These are phyloP conservation scores for Drosophila sordidula DNA, from an alignment of 2,888 invertebrate species.

Conservation along the genomic window DNA sequence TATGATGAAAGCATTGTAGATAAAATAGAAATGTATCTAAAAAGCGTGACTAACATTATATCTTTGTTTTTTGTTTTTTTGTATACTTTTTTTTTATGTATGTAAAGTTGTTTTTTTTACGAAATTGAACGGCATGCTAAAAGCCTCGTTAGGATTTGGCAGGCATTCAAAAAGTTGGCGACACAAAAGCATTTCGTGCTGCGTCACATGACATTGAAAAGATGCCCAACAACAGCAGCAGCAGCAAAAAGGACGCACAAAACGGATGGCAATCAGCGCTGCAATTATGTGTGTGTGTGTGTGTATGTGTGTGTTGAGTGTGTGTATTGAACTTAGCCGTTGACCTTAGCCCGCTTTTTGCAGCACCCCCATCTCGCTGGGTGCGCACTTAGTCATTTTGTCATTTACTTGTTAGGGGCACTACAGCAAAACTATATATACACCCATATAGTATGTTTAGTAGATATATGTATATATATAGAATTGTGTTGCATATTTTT, in stretches of 20 bases:
- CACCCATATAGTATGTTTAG: neutral
- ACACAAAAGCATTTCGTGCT: conserved; percentile 45
- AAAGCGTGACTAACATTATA: conserved; percentile 38
- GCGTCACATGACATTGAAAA: conserved; percentile 72
- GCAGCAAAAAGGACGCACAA: conserved; percentile 25
- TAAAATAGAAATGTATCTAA: conserved; percentile 24
- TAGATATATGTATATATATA: neutral
- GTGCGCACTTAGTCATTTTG: conserved; percentile 59
- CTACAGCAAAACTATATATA: conserved; percentile 27
- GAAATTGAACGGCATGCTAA: conserved; percentile 27
- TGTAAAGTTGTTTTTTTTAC: conserved; percentile 6
- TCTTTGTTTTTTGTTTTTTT: conserved; percentile 30
- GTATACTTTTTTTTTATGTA: neutral
- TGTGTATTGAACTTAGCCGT: conserved; percentile 72
- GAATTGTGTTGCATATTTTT: conserved; percentile 67
- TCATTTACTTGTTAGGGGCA: conserved; percentile 59
- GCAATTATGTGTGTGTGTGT: conserved; percentile 45
- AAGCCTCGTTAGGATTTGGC: conserved; percentile 60
- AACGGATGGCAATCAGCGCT: conserved; percentile 75
- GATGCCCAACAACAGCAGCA: conserved; percentile 22
- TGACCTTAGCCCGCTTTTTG: conserved; percentile 75
- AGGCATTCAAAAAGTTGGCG: conserved; percentile 63
- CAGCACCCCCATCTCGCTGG: conserved; percentile 21
- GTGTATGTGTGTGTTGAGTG: conserved; percentile 8
- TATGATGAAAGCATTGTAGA: conserved; percentile 43